phyloP scores from a whole-genome alignment of 2,888 invertebrate genomes.

The Chrysodeixis includens region DNA sequence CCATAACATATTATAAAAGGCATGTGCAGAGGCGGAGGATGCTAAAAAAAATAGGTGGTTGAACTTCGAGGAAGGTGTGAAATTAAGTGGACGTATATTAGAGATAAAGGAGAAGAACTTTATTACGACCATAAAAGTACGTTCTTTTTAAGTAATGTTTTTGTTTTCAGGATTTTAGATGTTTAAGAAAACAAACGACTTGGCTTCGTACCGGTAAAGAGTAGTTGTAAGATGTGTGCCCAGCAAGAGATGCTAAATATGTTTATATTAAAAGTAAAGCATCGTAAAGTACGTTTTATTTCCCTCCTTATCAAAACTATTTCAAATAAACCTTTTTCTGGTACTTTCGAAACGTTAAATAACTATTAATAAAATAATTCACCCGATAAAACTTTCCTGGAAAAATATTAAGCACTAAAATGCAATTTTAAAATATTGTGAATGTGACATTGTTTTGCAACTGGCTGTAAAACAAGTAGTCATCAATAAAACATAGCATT shows the following conservation, averaged over 20 bases:
- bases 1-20: too few relatives aligned
- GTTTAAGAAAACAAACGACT: constrained; percentile 27
- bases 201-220: constrained; percentile 27
- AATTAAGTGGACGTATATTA: too few relatives aligned
- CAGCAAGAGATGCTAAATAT: constrained; percentile 55
- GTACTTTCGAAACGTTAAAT: too few relatives aligned
- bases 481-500: not conserved
- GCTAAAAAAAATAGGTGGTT: too few relatives aligned
- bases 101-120: too few relatives aligned
- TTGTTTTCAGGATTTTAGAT: constrained; percentile 47
- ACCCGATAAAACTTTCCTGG: not conserved
- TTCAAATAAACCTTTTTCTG: too few relatives aligned
- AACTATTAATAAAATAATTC: not conserved
- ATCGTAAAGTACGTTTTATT: constrained; percentile 39
- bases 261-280: constrained; percentile 39
- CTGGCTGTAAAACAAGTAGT: constrained; percentile 25
- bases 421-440: not conserved
- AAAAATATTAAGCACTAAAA: not conserved
- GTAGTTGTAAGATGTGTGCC: constrained; percentile 51
- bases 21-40: too few relatives aligned
- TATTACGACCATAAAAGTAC: too few relatives aligned
- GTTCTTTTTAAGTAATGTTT: too few relatives aligned
- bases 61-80: too few relatives aligned
- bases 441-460: constrained; percentile 11
- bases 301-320: constrained; percentile 41